Base-by-base conservation (phyloP, 1,140 invertebrate species). In the Zaprionus vittiger region DNA sequence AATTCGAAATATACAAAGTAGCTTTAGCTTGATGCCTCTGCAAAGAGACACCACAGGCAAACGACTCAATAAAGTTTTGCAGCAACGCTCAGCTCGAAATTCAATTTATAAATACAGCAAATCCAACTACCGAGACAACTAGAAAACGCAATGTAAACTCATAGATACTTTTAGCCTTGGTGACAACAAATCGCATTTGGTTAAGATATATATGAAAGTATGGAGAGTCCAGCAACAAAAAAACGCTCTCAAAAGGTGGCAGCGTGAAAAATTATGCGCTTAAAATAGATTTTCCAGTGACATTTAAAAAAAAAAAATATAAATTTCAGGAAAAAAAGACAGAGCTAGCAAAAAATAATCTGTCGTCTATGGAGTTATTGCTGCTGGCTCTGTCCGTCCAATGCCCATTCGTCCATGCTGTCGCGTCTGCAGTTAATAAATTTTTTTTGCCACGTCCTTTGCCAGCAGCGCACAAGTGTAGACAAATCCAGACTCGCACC, bases 221-320 rank as follows among this genome's bases (percentile, higher is more conserved):
- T 77, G 56, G 34, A 41, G n/a, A 66, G 47, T 11, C 20, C 22
- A 9, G 5, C 41, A n/a, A 17, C 47, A 38, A 61, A 17, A n/a
- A 49, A n/a, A 41, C 1, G 26, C 17, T 71, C 83, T 63, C 79
- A 75, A 57, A 87, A 87, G 74, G 81, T 87, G 84, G 74, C 84
- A 81, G 81, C 71, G 75, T 89, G 81, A 78, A 84, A 84, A 89
- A 90, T 89, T 89, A 90, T 90, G 84, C 79, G 78, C 72, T 72
- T 59, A 59, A 89, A 89, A 89, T 89, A 89, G 84, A 90, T 89
- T 89, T 90, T 90, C 84, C 78, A 79, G 84, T 76, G 57, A 74
- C 78, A 81, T 65, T 62, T 47, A 26, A 71, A 67, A 81, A 49
- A 44, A 38, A 37, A 41, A 41, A 52, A 44, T 0, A 31, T 31